Evolutionary conservation across 2,113 vertebrate genomes (phyloP).

Genomic region (Psilopsiagon aymara): DNA sequence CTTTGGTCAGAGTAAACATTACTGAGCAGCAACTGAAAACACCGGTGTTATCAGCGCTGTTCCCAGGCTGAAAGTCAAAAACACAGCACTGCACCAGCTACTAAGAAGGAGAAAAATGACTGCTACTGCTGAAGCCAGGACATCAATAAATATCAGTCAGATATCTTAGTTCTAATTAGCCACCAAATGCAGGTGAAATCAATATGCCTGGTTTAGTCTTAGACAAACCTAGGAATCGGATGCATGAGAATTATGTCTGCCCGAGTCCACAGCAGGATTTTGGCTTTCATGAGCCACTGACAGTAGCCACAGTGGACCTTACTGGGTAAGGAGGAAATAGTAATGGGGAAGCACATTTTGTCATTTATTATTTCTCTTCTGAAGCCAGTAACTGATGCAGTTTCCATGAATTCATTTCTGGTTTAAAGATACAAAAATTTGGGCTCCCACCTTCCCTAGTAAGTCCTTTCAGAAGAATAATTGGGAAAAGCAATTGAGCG

Average conservation of each 20-base stretch:
- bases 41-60: too few species aligned
- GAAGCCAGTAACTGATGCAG: neutral
- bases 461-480: neutral
- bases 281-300: neutral
- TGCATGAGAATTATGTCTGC: neutral
- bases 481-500: neutral
- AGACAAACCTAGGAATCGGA: neutral
- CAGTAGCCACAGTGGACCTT: neutral
- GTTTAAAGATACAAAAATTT: neutral
- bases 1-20: too few species aligned
- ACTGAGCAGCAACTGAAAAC: too few species aligned
- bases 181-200: neutral
- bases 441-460: fast-evolving
- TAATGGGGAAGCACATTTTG: neutral
- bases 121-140: too few species aligned
- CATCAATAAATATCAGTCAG: neutral
- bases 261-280: neutral
- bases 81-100: too few species aligned
- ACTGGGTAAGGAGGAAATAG: neutral
- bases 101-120: too few species aligned
- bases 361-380: neutral
- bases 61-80: too few species aligned
- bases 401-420: neutral
- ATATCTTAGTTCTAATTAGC: neutral
- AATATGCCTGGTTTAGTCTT: neutral